phyloP scores from a whole-genome alignment of 2,888 invertebrate species.

The Belgica antarctica region DNA sequence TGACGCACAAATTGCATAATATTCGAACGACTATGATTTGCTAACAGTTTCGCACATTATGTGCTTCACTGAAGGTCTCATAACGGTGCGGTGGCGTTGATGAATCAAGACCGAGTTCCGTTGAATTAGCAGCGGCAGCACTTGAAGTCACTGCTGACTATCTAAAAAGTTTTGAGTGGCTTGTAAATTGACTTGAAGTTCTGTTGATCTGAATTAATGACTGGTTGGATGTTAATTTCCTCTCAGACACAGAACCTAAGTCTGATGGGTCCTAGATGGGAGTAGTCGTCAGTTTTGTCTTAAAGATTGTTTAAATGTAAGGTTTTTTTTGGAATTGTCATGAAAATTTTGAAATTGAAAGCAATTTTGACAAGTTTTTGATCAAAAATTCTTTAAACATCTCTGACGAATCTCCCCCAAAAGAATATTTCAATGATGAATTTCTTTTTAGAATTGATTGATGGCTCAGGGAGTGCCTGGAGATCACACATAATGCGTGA shows the following conservation, averaged over 20 bases:
- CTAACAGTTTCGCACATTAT: constrained; percentile 6
- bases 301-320: background rate
- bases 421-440: background rate
- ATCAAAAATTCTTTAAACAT: too few species aligned
- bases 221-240: too few species aligned
- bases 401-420: too few species aligned
- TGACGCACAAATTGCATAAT: background rate
- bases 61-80: background rate
- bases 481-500: constrained; percentile 18
- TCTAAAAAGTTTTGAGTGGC: too few species aligned
- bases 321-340: background rate
- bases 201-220: background rate
- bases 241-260: too few species aligned
- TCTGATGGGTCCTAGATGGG: too few species aligned
- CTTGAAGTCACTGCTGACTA: too few species aligned
- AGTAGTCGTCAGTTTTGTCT: too few species aligned
- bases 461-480: background rate
- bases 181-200: too few species aligned
- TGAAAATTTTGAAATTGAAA: too few species aligned
- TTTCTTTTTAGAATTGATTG: background rate
- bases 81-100: background rate
- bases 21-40: background rate
- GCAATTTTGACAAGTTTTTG: too few species aligned
- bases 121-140: background rate
- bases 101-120: background rate